Conservation (phyloP, 2,113 vertebrate species). For the Tapirus terrestris region DNA sequence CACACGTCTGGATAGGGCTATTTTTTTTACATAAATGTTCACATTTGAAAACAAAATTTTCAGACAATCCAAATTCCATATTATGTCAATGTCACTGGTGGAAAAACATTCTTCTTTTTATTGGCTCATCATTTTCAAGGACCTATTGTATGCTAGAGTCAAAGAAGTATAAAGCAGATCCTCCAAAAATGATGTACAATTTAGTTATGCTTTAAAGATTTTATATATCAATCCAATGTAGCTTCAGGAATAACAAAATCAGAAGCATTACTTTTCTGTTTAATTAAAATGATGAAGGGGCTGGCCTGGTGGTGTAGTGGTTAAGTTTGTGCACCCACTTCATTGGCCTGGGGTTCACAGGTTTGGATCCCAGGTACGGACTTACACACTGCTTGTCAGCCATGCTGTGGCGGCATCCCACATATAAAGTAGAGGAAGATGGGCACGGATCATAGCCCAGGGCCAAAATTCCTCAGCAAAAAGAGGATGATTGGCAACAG, state of each 20-base stretch:
- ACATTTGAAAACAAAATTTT: neutral
- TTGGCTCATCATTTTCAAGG: neutral
- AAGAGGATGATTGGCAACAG: too few species aligned
- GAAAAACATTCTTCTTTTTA: neutral
- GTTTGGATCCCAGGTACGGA: too few species aligned
- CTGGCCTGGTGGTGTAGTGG: too few species aligned
- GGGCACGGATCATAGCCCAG: too few species aligned
- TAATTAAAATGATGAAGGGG: neutral
- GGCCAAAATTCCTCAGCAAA: too few species aligned
- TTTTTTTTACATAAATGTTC: neutral
- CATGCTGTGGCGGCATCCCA: too few species aligned
- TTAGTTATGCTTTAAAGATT: neutral
- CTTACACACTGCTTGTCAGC: too few species aligned
- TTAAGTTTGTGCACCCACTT: too few species aligned
- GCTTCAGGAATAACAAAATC: neutral
- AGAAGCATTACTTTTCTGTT: neutral
- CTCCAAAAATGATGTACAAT: neutral
- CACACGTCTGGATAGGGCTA: neutral
- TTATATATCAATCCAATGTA: neutral
- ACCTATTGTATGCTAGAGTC: neutral
- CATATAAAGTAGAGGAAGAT: too few species aligned
- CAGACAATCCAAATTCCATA: neutral
- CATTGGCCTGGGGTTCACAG: too few species aligned
- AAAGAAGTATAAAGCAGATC: neutral
- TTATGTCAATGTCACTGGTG: neutral